Evolutionary conservation across 2,113 vertebrate species (phyloP), one percentile per base, ranked within the genome.

Genomic region (Silurus asotus): DNA sequence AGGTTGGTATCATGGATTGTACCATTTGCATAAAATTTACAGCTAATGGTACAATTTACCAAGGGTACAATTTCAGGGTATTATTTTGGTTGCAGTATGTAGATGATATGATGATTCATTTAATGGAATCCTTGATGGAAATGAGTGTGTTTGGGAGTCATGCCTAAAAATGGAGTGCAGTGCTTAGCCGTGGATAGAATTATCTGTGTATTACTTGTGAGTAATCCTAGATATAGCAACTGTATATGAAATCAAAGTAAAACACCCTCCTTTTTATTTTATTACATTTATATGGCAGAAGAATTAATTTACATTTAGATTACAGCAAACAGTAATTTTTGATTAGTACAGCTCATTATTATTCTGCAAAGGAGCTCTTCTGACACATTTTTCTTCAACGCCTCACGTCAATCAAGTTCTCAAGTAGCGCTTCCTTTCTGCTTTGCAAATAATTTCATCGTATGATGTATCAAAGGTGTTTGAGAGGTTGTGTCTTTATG

Each of bases 241-340:
- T 55, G 11, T 49, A 19, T 74, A 23, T 2, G 19, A 37, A 70
- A 10, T 72, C 69, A 48, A 7, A 48, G 37, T 48, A 72, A 72
- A 48, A 72, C 37, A 48, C 70, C 9, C 49, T 78, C 48, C 67
- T 85, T 84, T 56, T 28, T 53, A 69, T 79, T 48, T 49, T 64
- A 69, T 85, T 80, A 48, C 17, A 45, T 19, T 59, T 81, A 49
- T 17, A 81, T 37, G 70, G 53, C 53, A 55, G 3, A 56, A 61
- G 48, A 53, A 28, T 85, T 79, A 20, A 80, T 69, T 80, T 56
- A 67, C n/a, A 80, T 78, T 5, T 59, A 72, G 4, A 86, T 51
- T 10, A 48, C 56, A n/a, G 70, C 45, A 48, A 28, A 58, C 45
- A 19, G 59, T 49, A 9, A 45, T 19, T 25, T 67, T 51, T 78